Evolutionary conservation across 2,113 vertebrate genomes (phyloP), one percentile per base, ranked within the genome.

Genomic region (Hiodon tergisus): DNA sequence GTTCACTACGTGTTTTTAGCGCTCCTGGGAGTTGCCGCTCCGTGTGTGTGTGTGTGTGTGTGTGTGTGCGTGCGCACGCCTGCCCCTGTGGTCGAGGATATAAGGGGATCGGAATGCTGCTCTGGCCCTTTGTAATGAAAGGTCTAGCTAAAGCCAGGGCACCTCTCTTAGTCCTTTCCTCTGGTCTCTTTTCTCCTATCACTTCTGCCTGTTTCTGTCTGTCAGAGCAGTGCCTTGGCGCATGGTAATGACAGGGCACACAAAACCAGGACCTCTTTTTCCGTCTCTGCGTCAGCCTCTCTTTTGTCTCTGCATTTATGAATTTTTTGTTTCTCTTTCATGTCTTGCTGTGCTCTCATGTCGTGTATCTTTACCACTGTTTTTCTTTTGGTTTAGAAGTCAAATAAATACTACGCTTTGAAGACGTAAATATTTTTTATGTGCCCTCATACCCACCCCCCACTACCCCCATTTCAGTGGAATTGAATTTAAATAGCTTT

Each of bases 101-200:
- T 87, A 91, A 90, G 82, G 72, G 86, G 90, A 88, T 81, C 10
- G 87, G 89, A 91, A 90, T 90, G 87, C 78, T 74, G 85, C 84
- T 84, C 84, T 62, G 81, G 82, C 81, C 85, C 81, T 89, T 87
- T 85, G 87, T 89, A 92, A 92, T 91, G 86, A 90, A 85, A 90
- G 90, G 85, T 86, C 82, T 81, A 73, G 80, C 71, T 86, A 89
- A 90, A 90, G 86, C 88, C 88, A 90, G 80, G 85, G 85, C 85
- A 89, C 84, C 85, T 89, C 86, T 80, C 80, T 69, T 13, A 62
- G 9, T 55, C 53, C 81, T 83, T 76, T 59, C 71, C 17, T 61
- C 48, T n/a, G 11, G 71, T 8, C 71, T 55, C 50, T 4, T 17
- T 13, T 78, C 78, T 72, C 74, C 77, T 66, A 75, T 50, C 68